Percentiles rank a stretch among this genome's conserved stretches.
phyloP scores from a whole-genome alignment of 2,797 vertebrate species.

The Brachyalestes nurse region DNA sequence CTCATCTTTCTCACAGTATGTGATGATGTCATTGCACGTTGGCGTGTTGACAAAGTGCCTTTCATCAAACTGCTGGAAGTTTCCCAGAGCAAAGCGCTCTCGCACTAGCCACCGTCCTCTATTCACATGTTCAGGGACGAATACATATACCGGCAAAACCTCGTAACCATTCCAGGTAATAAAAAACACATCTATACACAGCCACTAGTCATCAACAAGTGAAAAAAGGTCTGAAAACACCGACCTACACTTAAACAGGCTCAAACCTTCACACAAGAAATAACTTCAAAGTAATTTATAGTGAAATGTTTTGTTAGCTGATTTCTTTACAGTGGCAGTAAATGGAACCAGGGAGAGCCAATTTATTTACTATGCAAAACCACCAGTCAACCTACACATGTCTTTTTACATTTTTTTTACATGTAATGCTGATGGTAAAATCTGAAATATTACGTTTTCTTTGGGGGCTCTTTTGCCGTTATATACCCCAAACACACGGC shows the following conservation, averaged over 20 bases:
- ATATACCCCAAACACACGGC: too few relatives aligned
- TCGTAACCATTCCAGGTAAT: background rate
- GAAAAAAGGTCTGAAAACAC: background rate
- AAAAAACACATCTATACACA: background rate
- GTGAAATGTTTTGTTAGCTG: too few relatives aligned
- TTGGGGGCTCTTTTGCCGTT: too few relatives aligned
- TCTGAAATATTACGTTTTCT: too few relatives aligned
- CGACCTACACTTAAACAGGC: background rate
- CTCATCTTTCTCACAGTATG: constrained; percentile 15
- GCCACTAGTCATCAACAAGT: background rate
- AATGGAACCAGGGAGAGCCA: too few relatives aligned
- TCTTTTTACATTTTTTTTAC: too few relatives aligned
- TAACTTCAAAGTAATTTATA: too few relatives aligned
- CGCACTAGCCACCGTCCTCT: background rate
- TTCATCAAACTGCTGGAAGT: constrained; percentile 38
- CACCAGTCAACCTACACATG: too few relatives aligned
- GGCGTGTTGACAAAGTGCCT: constrained; percentile 39
- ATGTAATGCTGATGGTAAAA: too few relatives aligned
- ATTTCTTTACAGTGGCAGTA: too few relatives aligned
- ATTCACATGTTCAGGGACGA: constrained; percentile 1
- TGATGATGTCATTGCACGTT: constrained; percentile 55
- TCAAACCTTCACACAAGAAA: background rate
- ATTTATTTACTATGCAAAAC: too few relatives aligned
- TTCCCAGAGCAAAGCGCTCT: constrained; percentile 15
- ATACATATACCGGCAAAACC: constrained; percentile 15